These are phyloP conservation scores for Emydocephalus ijimae DNA, from an alignment of 2,113 vertebrate species.

Conservation along the genomic window DNA sequence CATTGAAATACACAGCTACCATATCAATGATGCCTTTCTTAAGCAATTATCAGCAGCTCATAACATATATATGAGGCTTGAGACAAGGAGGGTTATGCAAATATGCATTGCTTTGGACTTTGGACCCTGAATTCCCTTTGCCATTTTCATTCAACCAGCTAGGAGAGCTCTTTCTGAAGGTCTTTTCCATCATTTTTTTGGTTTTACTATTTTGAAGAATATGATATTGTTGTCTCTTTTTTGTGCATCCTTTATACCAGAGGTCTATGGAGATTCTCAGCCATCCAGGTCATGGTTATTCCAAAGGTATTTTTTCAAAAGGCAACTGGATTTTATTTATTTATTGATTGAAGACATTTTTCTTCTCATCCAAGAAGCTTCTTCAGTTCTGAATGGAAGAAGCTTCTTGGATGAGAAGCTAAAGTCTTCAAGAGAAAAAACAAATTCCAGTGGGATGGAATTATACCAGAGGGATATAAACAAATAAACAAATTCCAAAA, in stretches of 20 bases:
- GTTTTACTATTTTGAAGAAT: background rate
- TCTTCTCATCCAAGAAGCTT: background rate
- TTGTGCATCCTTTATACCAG: background rate
- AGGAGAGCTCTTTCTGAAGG: background rate
- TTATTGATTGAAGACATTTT: background rate
- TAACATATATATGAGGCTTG: background rate
- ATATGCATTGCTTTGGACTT: background rate
- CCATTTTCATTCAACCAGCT: background rate
- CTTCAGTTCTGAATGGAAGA: no score
- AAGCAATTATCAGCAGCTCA: background rate
- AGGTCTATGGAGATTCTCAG: background rate
- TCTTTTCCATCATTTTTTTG: background rate
- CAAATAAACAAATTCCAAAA: background rate
- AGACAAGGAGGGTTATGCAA: background rate
- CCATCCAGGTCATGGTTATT: background rate
- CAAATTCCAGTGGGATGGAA: no score
- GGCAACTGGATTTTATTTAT: background rate
- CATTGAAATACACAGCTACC: background rate
- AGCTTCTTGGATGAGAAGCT: no score
- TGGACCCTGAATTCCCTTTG: background rate
- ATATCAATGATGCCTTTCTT: background rate
- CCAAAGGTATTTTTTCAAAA: background rate
- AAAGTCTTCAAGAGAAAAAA: no score
- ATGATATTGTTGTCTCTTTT: background rate
- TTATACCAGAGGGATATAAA: background rate